Evolutionary conservation across 2,888 invertebrate genomes (phyloP).

Genomic region (Sinohyriopsis cumingii): DNA sequence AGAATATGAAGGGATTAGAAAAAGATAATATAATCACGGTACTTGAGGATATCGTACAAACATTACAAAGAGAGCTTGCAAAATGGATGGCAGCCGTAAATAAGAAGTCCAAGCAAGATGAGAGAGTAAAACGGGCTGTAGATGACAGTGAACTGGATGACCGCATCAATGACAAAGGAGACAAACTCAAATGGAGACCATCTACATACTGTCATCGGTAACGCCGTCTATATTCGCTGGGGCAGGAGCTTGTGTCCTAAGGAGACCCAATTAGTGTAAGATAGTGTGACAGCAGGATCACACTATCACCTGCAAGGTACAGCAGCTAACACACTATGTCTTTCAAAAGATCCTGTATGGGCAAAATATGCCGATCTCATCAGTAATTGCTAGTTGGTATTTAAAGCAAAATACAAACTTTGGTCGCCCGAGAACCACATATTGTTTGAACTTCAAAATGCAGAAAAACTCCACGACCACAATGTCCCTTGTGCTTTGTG

Average conservation of each 20-base stretch:
- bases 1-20: too few species aligned
- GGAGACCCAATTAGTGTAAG: constrained; percentile 7
- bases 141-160: too few species aligned
- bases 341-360: constrained; percentile 20
- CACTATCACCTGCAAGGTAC: constrained; percentile 4
- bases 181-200: background rate
- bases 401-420: background rate
- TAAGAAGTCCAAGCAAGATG: too few species aligned
- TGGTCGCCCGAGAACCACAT: constrained; percentile 16
- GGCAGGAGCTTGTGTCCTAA: constrained; percentile 8
- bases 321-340: constrained; percentile 21
- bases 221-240: constrained; percentile 8
- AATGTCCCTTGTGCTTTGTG: too few species aligned
- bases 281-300: constrained; percentile 8
- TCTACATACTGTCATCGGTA: background rate
- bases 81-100: too few species aligned
- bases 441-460: background rate
- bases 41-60: too few species aligned
- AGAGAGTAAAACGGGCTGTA: too few species aligned
- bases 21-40: too few species aligned
- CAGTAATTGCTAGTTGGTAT: background rate
- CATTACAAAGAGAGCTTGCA: too few species aligned
- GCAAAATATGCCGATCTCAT: background rate
- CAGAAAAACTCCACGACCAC: too few species aligned
- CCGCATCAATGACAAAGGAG: too few species aligned